Evolutionary conservation across 23 tunicate genomes (phyloP).

Genomic region (Corella eumyota): DNA sequence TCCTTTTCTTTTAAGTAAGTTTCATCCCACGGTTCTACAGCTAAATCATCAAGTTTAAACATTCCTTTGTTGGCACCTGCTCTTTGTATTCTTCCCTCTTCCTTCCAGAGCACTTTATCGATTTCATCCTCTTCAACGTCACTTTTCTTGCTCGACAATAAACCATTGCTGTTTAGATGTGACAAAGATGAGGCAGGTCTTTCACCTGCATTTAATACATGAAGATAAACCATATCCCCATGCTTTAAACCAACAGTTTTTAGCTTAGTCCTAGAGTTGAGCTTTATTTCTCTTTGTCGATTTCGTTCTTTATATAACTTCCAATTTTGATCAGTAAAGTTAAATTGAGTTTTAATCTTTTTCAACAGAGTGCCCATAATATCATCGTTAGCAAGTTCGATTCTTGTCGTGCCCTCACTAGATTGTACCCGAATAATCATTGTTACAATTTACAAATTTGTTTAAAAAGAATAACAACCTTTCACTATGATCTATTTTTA

Average conservation of each 20-base stretch:
- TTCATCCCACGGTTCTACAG: constrained; percentile 89
- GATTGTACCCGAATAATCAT: constrained; percentile 86
- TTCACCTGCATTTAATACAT: background rate
- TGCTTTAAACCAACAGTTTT: constrained; percentile 49
- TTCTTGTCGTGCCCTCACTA: constrained; percentile 51
- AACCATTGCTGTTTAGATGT: background rate
- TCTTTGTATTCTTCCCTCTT: constrained; percentile 54
- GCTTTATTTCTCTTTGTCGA: constrained; percentile 12
- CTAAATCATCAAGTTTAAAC: constrained; percentile 70
- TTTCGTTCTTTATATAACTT: constrained; percentile 29
- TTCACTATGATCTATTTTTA: no score
- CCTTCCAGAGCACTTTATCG: constrained; percentile 59
- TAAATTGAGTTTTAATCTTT: constrained; percentile 23
- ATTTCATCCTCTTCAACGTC: constrained; percentile 52
- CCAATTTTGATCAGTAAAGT: constrained; percentile 17
- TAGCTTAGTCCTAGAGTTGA: constrained; percentile 19
- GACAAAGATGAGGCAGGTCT: background rate
- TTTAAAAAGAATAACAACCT: no score
- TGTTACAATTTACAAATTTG: no score
- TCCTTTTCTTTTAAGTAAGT: constrained; percentile 60
- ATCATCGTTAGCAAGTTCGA: constrained; percentile 29
- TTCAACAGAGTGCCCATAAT: constrained; percentile 18
- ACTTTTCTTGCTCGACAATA: no score
- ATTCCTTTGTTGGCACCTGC: constrained; percentile 22
- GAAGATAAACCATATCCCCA: constrained; percentile 70